Evolutionary conservation across 2,888 invertebrate genomes (phyloP).

Genomic region (Buathra laborator): DNA sequence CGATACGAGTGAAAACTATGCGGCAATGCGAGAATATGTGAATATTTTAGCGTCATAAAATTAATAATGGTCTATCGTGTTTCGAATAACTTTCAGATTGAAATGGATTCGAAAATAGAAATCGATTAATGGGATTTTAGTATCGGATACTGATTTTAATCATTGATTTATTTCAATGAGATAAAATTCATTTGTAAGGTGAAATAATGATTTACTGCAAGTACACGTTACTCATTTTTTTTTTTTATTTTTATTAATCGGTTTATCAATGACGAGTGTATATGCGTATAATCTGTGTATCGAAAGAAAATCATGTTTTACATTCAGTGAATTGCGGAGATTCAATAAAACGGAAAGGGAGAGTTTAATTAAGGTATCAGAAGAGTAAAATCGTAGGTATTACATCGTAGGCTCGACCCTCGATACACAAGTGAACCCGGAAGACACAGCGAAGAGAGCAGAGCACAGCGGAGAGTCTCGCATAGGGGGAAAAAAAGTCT

Average conservation of each 20-base stretch:
- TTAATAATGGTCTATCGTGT: background rate
- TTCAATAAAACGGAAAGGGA: conserved; percentile 53
- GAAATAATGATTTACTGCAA: background rate
- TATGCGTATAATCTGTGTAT: background rate
- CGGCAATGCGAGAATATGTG: background rate
- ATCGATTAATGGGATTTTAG: background rate
- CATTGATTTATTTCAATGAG: background rate
- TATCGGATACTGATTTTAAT: background rate
- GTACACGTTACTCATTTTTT: background rate
- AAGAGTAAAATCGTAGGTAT: conserved; percentile 55
- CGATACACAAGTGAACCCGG: conserved; percentile 13
- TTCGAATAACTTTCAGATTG: background rate
- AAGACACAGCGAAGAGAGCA: conserved; percentile 3
- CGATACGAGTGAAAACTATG: background rate
- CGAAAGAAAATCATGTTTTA: background rate
- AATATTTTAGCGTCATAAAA: background rate
- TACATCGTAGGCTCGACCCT: conserved; percentile 51
- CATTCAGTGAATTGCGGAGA: conserved; percentile 35
- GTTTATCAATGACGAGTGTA: background rate
- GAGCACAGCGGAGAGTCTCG: background rate
- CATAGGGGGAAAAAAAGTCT: conserved; percentile 47
- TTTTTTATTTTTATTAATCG: background rate
- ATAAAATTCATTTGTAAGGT: too few relatives aligned
- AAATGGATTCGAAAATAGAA: background rate
- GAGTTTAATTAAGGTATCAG: conserved; percentile 59